Percentiles rank a stretch among this genome's conserved stretches.
These are phyloP conservation scores for Ifrita kowaldi DNA, from an alignment of 2,113 vertebrate genomes.

Conservation along the genomic window DNA sequence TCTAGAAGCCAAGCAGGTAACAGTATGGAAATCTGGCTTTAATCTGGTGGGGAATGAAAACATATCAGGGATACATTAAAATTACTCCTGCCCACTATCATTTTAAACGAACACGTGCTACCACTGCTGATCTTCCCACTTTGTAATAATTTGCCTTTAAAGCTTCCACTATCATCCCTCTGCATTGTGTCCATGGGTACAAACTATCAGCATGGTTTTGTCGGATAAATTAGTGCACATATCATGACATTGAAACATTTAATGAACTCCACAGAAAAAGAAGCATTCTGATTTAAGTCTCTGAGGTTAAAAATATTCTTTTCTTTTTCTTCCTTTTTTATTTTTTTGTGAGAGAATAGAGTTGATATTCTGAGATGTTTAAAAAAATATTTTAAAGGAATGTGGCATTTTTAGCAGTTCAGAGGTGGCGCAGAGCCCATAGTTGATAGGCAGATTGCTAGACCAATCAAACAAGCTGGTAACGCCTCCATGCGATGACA, in stretches of 20 bases:
- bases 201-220: neutral
- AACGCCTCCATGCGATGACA: neutral
- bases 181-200: neutral
- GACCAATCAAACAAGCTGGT: neutral
- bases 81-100: neutral
- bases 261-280: neutral
- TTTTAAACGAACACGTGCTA: neutral
- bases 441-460: neutral
- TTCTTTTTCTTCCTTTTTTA: accelerated
- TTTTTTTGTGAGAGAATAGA: neutral
- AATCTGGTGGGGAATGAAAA: neutral
- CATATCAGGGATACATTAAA: neutral
- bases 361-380: neutral
- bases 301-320: neutral
- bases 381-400: neutral
- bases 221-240: neutral
- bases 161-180: neutral
- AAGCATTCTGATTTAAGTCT: neutral
- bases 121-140: neutral
- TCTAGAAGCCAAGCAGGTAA: neutral
- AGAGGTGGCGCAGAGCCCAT: neutral
- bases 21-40: neutral
- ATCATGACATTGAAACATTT: neutral
- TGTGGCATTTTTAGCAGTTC: neutral
- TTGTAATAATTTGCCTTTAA: neutral